Conservation (phyloP, 2,797 vertebrate genomes). For the Alfaro cultratus region DNA sequence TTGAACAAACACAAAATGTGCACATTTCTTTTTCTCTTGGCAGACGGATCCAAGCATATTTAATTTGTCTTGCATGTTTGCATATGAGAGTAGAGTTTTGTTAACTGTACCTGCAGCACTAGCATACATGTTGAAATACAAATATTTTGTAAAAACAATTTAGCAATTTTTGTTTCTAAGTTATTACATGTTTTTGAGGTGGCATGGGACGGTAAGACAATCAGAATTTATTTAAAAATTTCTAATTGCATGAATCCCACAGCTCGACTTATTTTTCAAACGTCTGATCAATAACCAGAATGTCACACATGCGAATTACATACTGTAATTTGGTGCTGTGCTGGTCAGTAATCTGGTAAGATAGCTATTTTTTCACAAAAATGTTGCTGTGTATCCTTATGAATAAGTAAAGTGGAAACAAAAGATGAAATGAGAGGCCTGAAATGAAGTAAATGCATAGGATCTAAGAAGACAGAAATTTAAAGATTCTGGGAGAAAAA, state of each 20-base stretch:
- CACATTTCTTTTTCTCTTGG: slow-evolving; percentile 29
- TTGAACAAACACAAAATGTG: slow-evolving; percentile 58
- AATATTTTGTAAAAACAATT: background rate
- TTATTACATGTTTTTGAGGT: background rate
- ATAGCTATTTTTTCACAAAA: background rate
- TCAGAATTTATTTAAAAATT: background rate
- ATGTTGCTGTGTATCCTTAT: background rate
- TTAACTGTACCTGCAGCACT: slow-evolving; percentile 26
- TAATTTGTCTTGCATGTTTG: slow-evolving; percentile 51
- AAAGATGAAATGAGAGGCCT: background rate
- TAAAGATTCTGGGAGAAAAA: background rate
- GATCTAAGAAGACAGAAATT: background rate
- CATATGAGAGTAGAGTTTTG: slow-evolving; percentile 37
- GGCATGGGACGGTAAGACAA: background rate
- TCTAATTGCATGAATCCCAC: background rate
- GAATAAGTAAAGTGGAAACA: background rate
- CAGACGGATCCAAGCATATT: slow-evolving; percentile 37
- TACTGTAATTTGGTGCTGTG: background rate
- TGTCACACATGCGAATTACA: background rate
- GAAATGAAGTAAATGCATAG: background rate
- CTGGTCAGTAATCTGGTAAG: background rate
- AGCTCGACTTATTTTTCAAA: background rate
- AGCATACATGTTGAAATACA: slow-evolving; percentile 16
- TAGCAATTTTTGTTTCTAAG: background rate
- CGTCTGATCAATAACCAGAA: background rate